Conservation (phyloP, 2,797 vertebrate species). For the Momotus momota region DNA sequence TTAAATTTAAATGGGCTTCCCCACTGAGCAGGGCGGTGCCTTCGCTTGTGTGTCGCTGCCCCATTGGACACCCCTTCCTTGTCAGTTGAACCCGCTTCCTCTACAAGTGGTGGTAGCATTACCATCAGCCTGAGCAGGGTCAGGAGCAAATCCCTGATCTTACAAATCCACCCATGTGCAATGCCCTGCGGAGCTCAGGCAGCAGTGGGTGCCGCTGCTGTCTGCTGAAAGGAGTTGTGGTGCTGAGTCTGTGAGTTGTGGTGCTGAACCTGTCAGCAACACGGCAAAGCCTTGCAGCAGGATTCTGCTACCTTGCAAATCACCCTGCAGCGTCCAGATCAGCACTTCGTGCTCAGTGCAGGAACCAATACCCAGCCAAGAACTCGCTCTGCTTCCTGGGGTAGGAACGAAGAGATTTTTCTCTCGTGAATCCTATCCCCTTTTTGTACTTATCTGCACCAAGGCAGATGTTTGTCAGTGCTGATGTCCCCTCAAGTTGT, state of each 20-base stretch:
- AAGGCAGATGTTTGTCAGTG: rapidly evolving
- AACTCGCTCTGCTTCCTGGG: neutral
- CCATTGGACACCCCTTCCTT: rapidly evolving
- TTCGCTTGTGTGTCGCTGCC: neutral
- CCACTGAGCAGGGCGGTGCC: neutral
- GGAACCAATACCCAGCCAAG: rapidly evolving
- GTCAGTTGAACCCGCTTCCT: rapidly evolving
- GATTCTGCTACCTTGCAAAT: rapidly evolving
- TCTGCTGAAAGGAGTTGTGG: no score
- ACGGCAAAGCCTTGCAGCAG: neutral
- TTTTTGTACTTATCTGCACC: rapidly evolving
- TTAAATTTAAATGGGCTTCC: neutral
- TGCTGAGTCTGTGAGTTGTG: neutral
- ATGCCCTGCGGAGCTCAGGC: rapidly evolving
- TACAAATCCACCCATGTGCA: no score
- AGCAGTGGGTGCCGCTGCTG: neutral
- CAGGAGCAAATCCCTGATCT: neutral
- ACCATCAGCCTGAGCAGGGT: rapidly evolving
- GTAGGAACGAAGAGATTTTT: neutral
- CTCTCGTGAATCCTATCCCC: neutral
- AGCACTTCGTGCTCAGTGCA: rapidly evolving
- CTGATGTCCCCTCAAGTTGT: neutral
- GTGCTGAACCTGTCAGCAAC: neutral
- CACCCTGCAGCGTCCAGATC: neutral
- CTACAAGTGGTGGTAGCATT: neutral